Evolutionary conservation across 2,113 vertebrate genomes (phyloP), one percentile per base, ranked within the genome.

Genomic region (Thunnus maccoyii): DNA sequence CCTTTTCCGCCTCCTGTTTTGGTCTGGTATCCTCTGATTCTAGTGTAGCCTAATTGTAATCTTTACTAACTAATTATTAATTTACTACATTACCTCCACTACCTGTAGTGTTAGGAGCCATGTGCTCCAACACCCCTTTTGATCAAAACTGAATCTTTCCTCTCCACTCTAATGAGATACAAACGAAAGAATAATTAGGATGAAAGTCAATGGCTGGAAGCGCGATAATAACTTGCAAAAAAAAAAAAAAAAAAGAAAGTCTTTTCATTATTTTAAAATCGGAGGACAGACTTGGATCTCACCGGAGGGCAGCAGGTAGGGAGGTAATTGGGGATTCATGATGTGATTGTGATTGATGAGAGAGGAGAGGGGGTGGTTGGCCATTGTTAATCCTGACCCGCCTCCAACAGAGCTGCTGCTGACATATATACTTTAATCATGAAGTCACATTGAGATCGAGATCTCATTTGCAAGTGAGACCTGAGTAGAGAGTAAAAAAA

Each of bases 321-420:
- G 75, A 86, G 85, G 79, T 93, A 91, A 93, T 86, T 90, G 89
- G 74, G 62, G 83, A 90, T 86, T 91, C 81, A 85, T 75, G 80
- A 82, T 48, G 51, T 75, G 72, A 86, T 71, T 78, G 83, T 69
- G 76, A 83, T 83, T 87, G 85, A 91, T 87, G 79, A 72, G 72
- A 61, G 70, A 61, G 30, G 76, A 51, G 72, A 75, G 60, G 73
- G 74, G 68, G 68, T 6, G 64, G 63, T 60, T 71, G 82, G 86
- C 51, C 6, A 57, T 80, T 44, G 61, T 81, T 90, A 77, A 85
- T 87, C 72, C 80, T 72, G 81, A 86, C 72, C 65, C 17, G 36
- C 72, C 65, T 78, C 78, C 72, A 48, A 81, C 14, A 46, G 57
- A 72, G 75, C 22, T 9, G 16, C 25, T 11, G 22, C 78, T 18